A percentile compares a stretch with the other conserved stretches of the same genome.
Evolutionary conservation across 2,113 vertebrate species (phyloP).

Genomic region (Pseudopipra pipra): DNA sequence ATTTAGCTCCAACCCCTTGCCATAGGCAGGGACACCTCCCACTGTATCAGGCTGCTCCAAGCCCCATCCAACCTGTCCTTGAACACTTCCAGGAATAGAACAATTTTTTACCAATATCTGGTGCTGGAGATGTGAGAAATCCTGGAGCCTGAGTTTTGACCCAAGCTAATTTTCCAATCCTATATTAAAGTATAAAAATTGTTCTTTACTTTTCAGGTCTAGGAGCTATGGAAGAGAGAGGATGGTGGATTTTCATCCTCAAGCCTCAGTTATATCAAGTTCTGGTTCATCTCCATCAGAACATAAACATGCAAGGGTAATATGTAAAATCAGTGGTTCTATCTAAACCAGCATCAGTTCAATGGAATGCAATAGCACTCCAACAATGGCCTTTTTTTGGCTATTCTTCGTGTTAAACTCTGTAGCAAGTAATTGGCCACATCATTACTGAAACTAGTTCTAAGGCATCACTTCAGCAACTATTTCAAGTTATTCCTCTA

Average conservation of each 20-base stretch:
- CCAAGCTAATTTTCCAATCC: neutral
- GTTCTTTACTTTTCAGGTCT: neutral
- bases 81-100: neutral
- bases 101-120: neutral
- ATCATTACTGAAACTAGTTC: neutral
- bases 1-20: neutral
- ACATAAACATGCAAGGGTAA: neutral
- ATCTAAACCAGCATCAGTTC: neutral
- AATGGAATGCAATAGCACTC: neutral
- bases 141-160: neutral
- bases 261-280: neutral
- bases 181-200: neutral
- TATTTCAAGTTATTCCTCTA: neutral
- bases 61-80: neutral
- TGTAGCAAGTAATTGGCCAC: neutral
- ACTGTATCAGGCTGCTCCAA: neutral
- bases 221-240: neutral
- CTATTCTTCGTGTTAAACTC: neutral
- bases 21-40: neutral
- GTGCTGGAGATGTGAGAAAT: neutral
- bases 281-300: neutral
- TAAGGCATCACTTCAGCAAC: neutral
- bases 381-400: neutral
- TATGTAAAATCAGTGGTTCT: neutral
- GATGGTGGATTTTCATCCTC: neutral